Evolutionary conservation across 1,140 invertebrate species (phyloP), one percentile per base, ranked within the genome.

Genomic region (Tetragonula clypearis): DNA sequence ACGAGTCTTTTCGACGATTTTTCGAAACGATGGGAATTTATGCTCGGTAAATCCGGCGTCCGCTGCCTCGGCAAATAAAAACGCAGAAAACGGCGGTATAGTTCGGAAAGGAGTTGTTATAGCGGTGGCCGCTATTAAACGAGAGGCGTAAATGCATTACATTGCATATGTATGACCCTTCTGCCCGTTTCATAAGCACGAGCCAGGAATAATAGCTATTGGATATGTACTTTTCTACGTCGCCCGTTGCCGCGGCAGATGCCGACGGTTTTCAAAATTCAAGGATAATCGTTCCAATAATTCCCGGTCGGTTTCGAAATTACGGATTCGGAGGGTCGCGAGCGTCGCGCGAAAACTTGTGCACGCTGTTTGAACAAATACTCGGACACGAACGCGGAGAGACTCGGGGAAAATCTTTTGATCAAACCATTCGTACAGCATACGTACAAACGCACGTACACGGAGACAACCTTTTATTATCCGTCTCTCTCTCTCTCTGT

Each of bases 141-240:
- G 82, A 73, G 68, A 79, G 58, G 77, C 77, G 82, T 84, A 84
- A 84, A 84, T 84, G 82, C 68, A 79, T 84, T 84, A 72, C 82
- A 79, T 84, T 65, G 82, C 82, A 79, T 79, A 84, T 84, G 82
- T 77, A 84, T 79, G 82, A 84, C 72, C 58, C 68, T 35, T 62
- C 19, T n/a, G 1, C 56, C 19, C 76, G 66, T 79, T 79, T 62
- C 49, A 26, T 19, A 35, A 60, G 76, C 82, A 79, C 76, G 82
- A 79, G 79, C 62, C 56, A 53, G 26, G 68, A 72, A 84, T 72
- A 56, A 19, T 76, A 62, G 60, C 23, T 62, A 23, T 78, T 21
- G 66, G 41, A 66, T 49, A 65, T 62, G 60, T 66, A 49, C 30
- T 72, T 58, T 72, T 68, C 73, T 76, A 35, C 81, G 23, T 55